A percentile compares a stretch with the other conserved stretches of the same genome.
Evolutionary conservation across 2,888 invertebrate species (phyloP).

Genomic region (Protophormia terraenovae): DNA sequence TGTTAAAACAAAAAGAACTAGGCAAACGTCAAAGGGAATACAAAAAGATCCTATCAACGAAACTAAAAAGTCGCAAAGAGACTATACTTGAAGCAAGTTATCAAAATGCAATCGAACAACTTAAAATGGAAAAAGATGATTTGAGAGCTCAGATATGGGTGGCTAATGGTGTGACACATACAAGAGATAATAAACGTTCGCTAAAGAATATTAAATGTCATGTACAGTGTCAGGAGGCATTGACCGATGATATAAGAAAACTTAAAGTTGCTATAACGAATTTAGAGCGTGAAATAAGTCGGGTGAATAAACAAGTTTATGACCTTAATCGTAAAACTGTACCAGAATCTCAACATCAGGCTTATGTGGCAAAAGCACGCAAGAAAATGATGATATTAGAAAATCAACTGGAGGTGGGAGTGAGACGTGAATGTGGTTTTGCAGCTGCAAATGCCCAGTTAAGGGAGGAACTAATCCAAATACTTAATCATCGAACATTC

Average conservation of each 20-base stretch:
- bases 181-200: conserved; percentile 71
- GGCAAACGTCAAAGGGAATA: conserved; percentile 79
- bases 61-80: conserved; percentile 75
- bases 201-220: conserved; percentile 76
- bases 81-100: conserved; percentile 76
- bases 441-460: conserved; percentile 76
- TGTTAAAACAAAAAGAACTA: conserved; percentile 76
- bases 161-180: conserved; percentile 75
- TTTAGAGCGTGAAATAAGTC: conserved; percentile 77
- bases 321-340: conserved; percentile 77
- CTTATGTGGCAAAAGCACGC: conserved; percentile 73
- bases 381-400: conserved; percentile 77
- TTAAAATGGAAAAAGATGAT: conserved; percentile 76
- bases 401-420: conserved; percentile 78
- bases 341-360: conserved; percentile 78
- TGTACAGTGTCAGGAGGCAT: conserved; percentile 77
- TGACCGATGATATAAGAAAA: conserved; percentile 75
- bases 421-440: conserved; percentile 78
- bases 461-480: conserved; percentile 75
- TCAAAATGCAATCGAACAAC: conserved; percentile 75
- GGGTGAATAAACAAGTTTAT: conserved; percentile 76
- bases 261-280: conserved; percentile 75
- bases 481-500: conserved; percentile 76
- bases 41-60: conserved; percentile 76
- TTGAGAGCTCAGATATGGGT: conserved; percentile 78